phyloP scores from a whole-genome alignment of 2,797 vertebrate genomes.

The Antennarius maculatus region DNA sequence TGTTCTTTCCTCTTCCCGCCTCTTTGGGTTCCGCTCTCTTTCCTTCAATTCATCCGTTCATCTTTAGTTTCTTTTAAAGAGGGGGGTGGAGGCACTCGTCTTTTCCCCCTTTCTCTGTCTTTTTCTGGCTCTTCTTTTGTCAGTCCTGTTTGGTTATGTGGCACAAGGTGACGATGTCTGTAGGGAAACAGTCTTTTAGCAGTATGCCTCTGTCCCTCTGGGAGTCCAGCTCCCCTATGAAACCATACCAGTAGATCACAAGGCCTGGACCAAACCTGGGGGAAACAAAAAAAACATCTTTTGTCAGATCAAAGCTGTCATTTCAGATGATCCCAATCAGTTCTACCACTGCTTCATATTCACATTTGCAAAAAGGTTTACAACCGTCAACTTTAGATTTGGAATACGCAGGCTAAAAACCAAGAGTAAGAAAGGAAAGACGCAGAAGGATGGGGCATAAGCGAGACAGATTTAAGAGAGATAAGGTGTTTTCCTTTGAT shows the following conservation, averaged over 20 bases:
- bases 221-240: constrained; percentile 95
- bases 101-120: constrained; percentile 44
- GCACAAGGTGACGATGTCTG: constrained; percentile 90
- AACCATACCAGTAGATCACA: constrained; percentile 99
- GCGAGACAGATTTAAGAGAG: constrained; percentile 46
- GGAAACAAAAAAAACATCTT: constrained; percentile 16
- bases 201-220: constrained; percentile 94
- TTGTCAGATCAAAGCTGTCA: constrained; percentile 32
- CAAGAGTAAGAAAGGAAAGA: constrained; percentile 29
- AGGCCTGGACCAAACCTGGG: constrained; percentile 95
- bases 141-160: constrained; percentile 63
- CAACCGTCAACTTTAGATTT: constrained; percentile 39
- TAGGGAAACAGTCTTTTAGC: constrained; percentile 94
- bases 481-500: constrained; percentile 73
- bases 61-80: constrained; percentile 34
- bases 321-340: constrained; percentile 16
- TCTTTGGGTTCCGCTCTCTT: constrained; percentile 45
- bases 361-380: constrained; percentile 32
- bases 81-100: background rate
- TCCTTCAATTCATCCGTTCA: constrained; percentile 49
- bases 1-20: constrained; percentile 47
- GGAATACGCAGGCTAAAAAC: constrained; percentile 27
- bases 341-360: constrained; percentile 18
- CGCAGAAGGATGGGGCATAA: constrained; percentile 41
- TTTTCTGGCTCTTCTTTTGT: constrained; percentile 48